Evolutionary conservation across 2,113 vertebrate species (phyloP).

Genomic region (Podarcis muralis): DNA sequence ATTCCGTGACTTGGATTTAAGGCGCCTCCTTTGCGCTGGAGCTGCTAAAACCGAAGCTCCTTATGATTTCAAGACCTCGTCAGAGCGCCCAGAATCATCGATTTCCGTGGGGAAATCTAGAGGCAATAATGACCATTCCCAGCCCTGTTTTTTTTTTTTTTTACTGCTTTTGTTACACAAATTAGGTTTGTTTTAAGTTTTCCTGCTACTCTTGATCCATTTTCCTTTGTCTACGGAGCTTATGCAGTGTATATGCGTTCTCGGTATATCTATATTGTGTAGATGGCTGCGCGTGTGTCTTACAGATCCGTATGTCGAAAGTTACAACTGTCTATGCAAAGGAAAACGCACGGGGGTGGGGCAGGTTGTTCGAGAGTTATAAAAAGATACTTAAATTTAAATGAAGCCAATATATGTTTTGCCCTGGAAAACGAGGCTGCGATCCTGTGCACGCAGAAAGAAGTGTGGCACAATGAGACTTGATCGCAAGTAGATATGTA

Average conservation of each 20-base stretch:
- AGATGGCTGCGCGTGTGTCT: neutral
- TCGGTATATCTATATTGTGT: too few species aligned
- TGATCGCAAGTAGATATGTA: neutral
- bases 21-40: neutral
- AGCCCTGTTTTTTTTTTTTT: slow-evolving; percentile 5
- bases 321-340: neutral
- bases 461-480: neutral
- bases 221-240: neutral
- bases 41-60: neutral
- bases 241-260: neutral
- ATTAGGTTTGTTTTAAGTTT: neutral
- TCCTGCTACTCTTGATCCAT: neutral
- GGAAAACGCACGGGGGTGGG: neutral
- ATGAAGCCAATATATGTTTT: neutral
- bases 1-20: too few species aligned
- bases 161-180: slow-evolving; percentile 15
- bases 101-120: neutral
- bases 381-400: too few species aligned
- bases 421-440: neutral
- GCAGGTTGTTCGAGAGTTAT: neutral
- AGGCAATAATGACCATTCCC: neutral
- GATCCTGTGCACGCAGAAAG: neutral
- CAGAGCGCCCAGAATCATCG: neutral
- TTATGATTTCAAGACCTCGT: neutral
- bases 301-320: neutral